Conservation (phyloP, 2,797 vertebrate genomes). For the Argyrosomus regius region DNA sequence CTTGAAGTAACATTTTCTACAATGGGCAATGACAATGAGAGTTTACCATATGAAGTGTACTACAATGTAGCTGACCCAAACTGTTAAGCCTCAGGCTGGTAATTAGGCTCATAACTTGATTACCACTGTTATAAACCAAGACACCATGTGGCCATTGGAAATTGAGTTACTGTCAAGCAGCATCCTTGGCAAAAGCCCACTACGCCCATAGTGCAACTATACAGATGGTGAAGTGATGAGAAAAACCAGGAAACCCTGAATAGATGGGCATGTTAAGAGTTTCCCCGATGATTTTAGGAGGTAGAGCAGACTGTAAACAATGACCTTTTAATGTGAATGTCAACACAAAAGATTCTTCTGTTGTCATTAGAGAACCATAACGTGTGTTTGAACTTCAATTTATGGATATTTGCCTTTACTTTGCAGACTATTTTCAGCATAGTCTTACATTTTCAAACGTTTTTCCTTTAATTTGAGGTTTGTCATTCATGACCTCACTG, state of each 20-base stretch:
- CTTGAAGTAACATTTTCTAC: background rate
- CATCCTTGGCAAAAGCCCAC: slow-evolving; percentile 36
- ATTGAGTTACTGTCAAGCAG: slow-evolving; percentile 51
- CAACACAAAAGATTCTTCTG: background rate
- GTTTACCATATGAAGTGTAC: slow-evolving; percentile 10
- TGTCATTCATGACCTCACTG: background rate
- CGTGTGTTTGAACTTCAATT: background rate
- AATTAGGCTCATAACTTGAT: slow-evolving; percentile 53
- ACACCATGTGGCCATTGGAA: slow-evolving; percentile 48
- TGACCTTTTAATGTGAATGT: slow-evolving; percentile 9
- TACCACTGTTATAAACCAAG: slow-evolving; percentile 45
- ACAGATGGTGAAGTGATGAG: slow-evolving; percentile 59
- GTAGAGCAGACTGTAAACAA: background rate
- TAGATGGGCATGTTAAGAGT: background rate
- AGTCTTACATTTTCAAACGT: background rate
- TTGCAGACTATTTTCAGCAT: background rate
- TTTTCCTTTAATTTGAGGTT: background rate
- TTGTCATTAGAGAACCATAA: background rate
- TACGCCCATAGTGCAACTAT: slow-evolving; percentile 15
- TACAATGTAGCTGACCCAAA: slow-evolving; percentile 27
- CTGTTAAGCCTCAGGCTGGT: slow-evolving; percentile 17
- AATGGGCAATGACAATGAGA: slow-evolving; percentile 1
- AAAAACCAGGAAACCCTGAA: slow-evolving; percentile 31
- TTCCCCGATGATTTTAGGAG: slow-evolving; percentile 13
- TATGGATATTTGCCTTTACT: background rate